Evolutionary conservation across 2,888 invertebrate species (phyloP), one percentile per base, ranked within the genome.

Genomic region (Aradus depressus): DNA sequence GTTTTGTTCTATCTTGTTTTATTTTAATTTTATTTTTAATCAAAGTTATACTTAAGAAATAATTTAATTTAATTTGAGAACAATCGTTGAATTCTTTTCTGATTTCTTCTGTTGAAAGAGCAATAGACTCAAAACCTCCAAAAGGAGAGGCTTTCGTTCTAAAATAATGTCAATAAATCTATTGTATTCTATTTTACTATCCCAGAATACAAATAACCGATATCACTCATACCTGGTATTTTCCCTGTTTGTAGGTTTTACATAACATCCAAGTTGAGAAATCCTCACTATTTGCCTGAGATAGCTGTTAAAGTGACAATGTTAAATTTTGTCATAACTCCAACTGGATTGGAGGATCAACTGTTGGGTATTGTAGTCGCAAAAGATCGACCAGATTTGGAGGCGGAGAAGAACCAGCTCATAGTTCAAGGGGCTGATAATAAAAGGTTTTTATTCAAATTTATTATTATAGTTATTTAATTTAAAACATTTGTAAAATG

Each of bases 231-330:
- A 16, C 14, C 5, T 34, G n/a, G n/a, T 3, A 3, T 41, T n/a
- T 25, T 37, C 23, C 25, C 8, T 37, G 52, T 52, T 64, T 62
- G 18, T 61, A 85, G 90, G 61, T 76, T 96, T 56, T 95, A 91
- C 66, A 88, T 96, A 60, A 92, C 92, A 16, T 93, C 95, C 2
- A 93, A 92, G 65, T 69, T 92, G 39, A 75, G 89, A 19, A 95
- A 93, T 71, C 95, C 95, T 0, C 93, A 93, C 68, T 95, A 92
- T 65, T 68, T 92, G 49, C 93, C 95, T 0, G 95, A 96, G 70
- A 80, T 92, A 4, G 86, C 92, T 1, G 91, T 91, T 0, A 90
- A 93, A 66, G 84, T 87, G 4, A 88, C 91, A 1, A 66, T 95
- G 19, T 75, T 95, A 2, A 93, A 93, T 70, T 95, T 95, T 65